Base-by-base conservation (phyloP, 2,113 vertebrate genomes). In the Plectropomus leopardus region DNA sequence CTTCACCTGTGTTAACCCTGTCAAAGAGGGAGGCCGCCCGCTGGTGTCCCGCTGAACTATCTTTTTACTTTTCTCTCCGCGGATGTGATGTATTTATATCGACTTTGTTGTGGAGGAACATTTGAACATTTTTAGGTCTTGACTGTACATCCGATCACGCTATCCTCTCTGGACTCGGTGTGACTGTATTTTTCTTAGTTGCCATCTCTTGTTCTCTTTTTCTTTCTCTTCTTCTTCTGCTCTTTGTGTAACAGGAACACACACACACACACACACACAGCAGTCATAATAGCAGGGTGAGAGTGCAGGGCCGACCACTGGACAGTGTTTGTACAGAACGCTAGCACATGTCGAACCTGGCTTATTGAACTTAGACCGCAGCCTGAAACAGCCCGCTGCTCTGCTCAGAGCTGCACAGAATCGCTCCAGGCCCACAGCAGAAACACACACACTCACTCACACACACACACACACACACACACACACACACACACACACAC, bases 291-390 rank as follows among this genome's bases (percentile, higher is more conserved):
- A 81, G 84, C 70, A 85, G 87, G 83, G 85, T 91, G 74, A 83
- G 68, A 86, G 85, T 70, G 65, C 80, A 70, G 79, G 79, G 57
- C 80, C 53, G 23, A 87, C 88, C 89, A 44, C 86, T 91, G 83
- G 84, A 81, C 84, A 83, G 82, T 87, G 82, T 92, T 92, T 91
- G 90, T 67, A 86, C 93, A 89, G 89, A 93, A 92, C 68, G 87
- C 89, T 90, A 80, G 85, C 90, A 93, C 83, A 91, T 91, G 92
- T 92, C 91, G 87, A 80, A 86, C 77, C 86, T 86, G 77, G 84
- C 88, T 91, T 88, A 82, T 88, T 93, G 92, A 90, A 90, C 79
- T 84, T 87, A 89, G 87, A 92, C 92, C 90, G 30, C 90, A 90
- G 90, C 87, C 80, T 82, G 68, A 88, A 92, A 92, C 89, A 86